Conservation (phyloP, 2,113 vertebrate genomes). For the Ivindomyrus marchei region DNA sequence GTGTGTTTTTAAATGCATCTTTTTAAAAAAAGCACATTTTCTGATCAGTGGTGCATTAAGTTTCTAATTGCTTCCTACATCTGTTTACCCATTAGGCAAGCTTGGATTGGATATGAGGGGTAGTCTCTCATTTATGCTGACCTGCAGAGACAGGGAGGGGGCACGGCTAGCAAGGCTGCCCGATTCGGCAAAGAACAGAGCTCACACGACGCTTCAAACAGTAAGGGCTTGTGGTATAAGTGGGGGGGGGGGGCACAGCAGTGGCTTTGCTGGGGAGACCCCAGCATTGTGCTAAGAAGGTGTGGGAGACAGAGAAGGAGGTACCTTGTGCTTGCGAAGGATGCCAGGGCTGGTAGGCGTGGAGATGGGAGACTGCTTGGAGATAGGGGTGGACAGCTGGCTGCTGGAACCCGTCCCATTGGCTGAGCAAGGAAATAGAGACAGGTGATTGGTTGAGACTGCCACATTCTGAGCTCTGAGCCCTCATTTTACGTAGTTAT, state of each 20-base stretch:
- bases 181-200: not conserved
- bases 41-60: not conserved
- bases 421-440: conserved; percentile 5
- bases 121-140: not conserved
- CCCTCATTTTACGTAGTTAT: not conserved
- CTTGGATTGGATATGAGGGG: not conserved
- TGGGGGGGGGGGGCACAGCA: not conserved
- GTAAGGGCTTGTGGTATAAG: not conserved
- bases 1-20: not conserved
- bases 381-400: conserved; percentile 94
- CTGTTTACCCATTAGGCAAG: not conserved
- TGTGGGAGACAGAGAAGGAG: conserved; percentile 8
- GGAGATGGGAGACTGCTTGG: conserved; percentile 97
- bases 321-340: conserved; percentile 97
- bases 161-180: not conserved
- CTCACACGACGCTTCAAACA: not conserved
- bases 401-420: conserved; percentile 95
- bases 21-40: not conserved
- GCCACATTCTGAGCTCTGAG: not conserved
- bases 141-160: not conserved
- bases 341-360: conserved; percentile 91
- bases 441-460: not conserved
- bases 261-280: not conserved
- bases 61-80: not conserved
- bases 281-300: not conserved